Evolutionary conservation across 2,888 invertebrate genomes (phyloP).

Genomic region (Lasioglossum vierecki): DNA sequence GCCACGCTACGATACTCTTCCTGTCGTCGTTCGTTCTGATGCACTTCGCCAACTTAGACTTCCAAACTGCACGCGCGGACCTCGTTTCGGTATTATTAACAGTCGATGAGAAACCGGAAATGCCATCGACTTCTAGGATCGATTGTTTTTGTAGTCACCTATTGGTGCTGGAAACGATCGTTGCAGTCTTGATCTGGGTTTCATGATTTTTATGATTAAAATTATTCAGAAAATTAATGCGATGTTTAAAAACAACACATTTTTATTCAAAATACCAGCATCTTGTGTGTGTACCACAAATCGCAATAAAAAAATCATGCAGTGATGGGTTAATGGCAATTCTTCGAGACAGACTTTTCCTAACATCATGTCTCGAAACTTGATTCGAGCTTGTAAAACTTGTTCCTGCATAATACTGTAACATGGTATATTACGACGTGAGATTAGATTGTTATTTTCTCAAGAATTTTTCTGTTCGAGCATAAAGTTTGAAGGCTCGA

Average conservation of each 20-base stretch:
- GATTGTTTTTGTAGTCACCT: background rate
- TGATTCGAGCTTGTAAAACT: background rate
- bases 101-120: background rate
- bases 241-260: too few species aligned
- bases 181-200: background rate
- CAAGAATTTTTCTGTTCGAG: background rate
- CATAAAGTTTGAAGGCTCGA: background rate
- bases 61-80: background rate
- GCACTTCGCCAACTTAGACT: background rate
- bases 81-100: background rate
- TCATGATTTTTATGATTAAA: background rate
- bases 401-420: too few species aligned
- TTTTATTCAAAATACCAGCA: too few species aligned
- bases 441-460: background rate
- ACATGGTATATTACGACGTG: background rate
- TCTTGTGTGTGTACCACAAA: too few species aligned
- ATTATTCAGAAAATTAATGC: too few species aligned
- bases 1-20: background rate
- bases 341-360: too few species aligned
- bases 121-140: background rate
- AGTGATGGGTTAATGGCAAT: too few species aligned
- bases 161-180: background rate
- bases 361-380: too few species aligned
- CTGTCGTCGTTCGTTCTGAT: background rate
- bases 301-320: too few species aligned